Evolutionary conservation across 2,888 invertebrate species (phyloP), one percentile per base, ranked within the genome.

Genomic region (Caenorhabditis sulstoni): DNA sequence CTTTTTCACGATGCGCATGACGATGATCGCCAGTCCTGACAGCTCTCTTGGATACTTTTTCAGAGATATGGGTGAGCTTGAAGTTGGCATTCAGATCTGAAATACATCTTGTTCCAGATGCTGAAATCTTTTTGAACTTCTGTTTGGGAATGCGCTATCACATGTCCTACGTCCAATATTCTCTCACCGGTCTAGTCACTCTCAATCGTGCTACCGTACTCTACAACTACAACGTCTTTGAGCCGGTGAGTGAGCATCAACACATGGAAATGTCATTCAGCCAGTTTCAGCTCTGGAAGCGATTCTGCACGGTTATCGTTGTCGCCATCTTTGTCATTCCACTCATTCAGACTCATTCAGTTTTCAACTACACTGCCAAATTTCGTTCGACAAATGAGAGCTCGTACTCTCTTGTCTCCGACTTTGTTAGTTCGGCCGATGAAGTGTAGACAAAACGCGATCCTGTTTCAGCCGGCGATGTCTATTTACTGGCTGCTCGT

Each of bases 81-180:
- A 16, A 23, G 16, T 41, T 8, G 3, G 41, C 41, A 16, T 53
- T n/a, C 20, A 49, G n/a, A 16, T 16, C 20, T 20, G 29, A 49
- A 20, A 37, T 7, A 11, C 18, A 0, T 37, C 37, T 16, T 18
- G 18, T 35, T 20, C 7, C 58, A 58, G 58, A 58, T 0, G 5
- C 11, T 1, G 9, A n/a, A 1, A 37, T 57, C n/a, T 5, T 66
- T 12, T 45, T 66, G n/a, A 57, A 49, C 12, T 55, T 57, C 18
- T 9, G 47, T 3, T 4, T 57, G 0, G 35, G 20, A n/a, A 57
- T 66, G 22, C 16, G 37, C 8, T 57, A 47, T 16, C 66, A 66
- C 12, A 66, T 66, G 66, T 55, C 66, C 12, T 66, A 53, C 55
- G 57, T 66, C 0, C 66, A 66, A 18, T 66, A 66, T 29, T 20